phyloP scores from a whole-genome alignment of 2,888 invertebrate genomes.

The Rhyacophila evoluta region DNA sequence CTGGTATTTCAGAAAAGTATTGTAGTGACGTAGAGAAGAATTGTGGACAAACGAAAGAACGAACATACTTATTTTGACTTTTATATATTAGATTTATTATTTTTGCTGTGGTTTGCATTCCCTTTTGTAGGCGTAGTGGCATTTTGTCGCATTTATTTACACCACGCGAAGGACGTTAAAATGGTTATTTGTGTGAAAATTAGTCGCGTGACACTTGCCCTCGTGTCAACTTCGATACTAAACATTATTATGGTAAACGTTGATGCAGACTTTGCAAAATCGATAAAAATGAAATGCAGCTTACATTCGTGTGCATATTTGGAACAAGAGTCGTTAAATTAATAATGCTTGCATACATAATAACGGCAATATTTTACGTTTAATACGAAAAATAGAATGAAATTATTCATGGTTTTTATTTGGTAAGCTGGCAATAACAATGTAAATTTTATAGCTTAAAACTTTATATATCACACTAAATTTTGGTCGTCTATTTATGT shows the following conservation, averaged over 20 bases:
- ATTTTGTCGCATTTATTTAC: neutral
- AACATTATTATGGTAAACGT: neutral
- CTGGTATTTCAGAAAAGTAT: too few relatives aligned
- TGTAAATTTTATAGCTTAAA: too few relatives aligned
- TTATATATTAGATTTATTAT: too few relatives aligned
- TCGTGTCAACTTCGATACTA: conserved; percentile 4
- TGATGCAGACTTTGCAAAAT: conserved; percentile 30
- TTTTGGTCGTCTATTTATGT: too few relatives aligned
- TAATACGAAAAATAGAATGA: too few relatives aligned
- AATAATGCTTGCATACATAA: neutral
- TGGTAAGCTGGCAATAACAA: too few relatives aligned
- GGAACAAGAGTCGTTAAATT: neutral
- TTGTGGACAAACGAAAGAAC: too few relatives aligned
- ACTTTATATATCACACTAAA: too few relatives aligned
- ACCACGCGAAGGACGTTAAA: neutral
- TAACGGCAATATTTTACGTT: too few relatives aligned
- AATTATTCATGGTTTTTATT: too few relatives aligned
- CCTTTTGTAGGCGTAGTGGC: neutral
- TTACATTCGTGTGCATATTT: conserved; percentile 16
- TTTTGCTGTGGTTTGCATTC: neutral
- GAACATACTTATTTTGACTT: too few relatives aligned
- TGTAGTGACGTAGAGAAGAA: too few relatives aligned
- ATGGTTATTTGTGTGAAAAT: neutral
- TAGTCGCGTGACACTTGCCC: neutral
- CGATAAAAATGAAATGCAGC: conserved; percentile 34